Evolutionary conservation across 1,140 invertebrate species (phyloP).

Genomic region (Anadara kagoshimensis): DNA sequence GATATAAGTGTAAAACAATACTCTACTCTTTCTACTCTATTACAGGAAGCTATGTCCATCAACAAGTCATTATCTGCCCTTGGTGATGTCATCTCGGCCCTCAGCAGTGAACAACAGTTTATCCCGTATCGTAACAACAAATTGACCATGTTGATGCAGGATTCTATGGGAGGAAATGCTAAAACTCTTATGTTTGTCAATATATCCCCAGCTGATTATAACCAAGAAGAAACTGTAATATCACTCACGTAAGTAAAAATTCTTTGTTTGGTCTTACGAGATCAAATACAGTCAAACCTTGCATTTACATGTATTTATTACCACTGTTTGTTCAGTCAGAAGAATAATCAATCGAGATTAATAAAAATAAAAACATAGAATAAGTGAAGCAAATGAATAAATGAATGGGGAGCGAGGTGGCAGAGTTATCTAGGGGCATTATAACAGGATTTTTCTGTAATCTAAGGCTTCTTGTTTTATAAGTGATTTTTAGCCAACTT

Average conservation of each 20-base stretch:
- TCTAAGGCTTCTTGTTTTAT: too few species aligned
- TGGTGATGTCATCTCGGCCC: slow-evolving; percentile 85
- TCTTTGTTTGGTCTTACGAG: neutral
- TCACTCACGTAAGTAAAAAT: slow-evolving; percentile 73
- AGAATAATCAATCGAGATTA: too few species aligned
- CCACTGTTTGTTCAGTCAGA: too few species aligned
- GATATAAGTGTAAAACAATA: too few species aligned
- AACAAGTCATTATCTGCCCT: slow-evolving; percentile 86
- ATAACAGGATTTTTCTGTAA: too few species aligned
- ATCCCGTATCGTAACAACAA: slow-evolving; percentile 77
- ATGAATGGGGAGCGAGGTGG: too few species aligned
- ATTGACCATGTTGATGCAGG: slow-evolving; percentile 77
- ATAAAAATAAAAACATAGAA: too few species aligned
- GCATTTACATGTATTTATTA: too few species aligned
- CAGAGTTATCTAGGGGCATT: too few species aligned
- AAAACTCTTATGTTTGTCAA: slow-evolving; percentile 80
- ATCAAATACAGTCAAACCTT: neutral
- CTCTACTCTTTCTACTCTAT: too few species aligned
- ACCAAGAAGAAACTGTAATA: slow-evolving; percentile 75
- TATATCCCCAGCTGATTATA: slow-evolving; percentile 76
- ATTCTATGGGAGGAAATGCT: slow-evolving; percentile 78
- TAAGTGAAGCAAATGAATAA: too few species aligned
- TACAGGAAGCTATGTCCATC: slow-evolving; percentile 91
- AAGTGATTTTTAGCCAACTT: too few species aligned
- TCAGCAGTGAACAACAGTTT: slow-evolving; percentile 78